These are phyloP conservation scores for Synanceia verrucosa DNA, from an alignment of 2,797 vertebrate genomes.

Conservation along the genomic window DNA sequence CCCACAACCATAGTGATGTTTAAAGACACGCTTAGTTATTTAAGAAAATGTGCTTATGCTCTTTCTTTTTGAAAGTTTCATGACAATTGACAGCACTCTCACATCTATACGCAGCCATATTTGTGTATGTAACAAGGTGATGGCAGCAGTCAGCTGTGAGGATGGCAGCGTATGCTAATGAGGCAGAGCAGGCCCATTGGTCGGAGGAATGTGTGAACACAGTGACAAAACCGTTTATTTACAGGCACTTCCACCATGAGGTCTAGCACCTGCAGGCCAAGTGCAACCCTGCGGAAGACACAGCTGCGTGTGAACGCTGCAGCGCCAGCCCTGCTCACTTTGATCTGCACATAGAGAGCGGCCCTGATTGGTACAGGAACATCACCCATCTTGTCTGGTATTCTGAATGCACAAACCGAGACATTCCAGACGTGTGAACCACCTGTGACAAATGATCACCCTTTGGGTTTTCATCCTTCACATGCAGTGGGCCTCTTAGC, in stretches of 20 bases:
- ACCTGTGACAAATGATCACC: conserved; percentile 70
- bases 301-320: conserved; percentile 72
- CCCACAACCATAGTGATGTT: background rate
- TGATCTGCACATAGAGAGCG: conserved; percentile 66
- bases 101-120: background rate
- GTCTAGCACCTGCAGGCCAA: conserved; percentile 75
- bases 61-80: background rate
- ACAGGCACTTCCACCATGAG: conserved; percentile 75
- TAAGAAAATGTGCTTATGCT: background rate
- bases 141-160: conserved; percentile 43
- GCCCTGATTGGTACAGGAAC: conserved; percentile 69
- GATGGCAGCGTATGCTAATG: conserved; percentile 28
- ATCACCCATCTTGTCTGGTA: conserved; percentile 80
- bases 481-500: conserved; percentile 57
- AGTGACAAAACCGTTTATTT: conserved; percentile 81
- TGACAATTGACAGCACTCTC: background rate
- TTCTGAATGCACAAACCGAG: conserved; percentile 80
- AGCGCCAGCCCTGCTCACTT: conserved; percentile 54
- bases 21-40: background rate
- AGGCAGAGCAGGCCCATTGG: conserved; percentile 41
- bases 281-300: conserved; percentile 63
- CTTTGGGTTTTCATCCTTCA: conserved; percentile 59
- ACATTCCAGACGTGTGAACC: conserved; percentile 78
- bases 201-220: conserved; percentile 79
- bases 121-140: conserved; percentile 14